These are phyloP conservation scores for Genyomyrus donnyi DNA, from an alignment of 2,113 vertebrate species.

Conservation along the genomic window DNA sequence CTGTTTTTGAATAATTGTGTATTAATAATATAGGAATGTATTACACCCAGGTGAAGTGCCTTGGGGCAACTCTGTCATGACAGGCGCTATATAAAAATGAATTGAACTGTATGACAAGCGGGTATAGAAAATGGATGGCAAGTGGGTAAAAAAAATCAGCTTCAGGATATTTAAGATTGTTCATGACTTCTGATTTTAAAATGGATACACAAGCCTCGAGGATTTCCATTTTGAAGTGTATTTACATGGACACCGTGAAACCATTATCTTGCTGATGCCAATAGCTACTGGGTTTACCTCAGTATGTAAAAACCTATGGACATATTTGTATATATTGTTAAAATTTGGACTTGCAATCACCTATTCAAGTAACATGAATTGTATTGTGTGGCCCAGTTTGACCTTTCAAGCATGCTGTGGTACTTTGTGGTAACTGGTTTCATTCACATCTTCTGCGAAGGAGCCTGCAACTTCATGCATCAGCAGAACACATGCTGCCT, in stretches of 20 bases:
- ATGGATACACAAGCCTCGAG: background rate
- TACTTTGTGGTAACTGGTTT: background rate
- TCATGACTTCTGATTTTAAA: background rate
- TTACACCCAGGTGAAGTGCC: background rate
- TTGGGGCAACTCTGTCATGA: background rate
- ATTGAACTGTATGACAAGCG: background rate
- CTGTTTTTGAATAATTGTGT: background rate
- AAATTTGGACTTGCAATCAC: background rate
- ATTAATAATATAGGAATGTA: background rate
- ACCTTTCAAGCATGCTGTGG: background rate
- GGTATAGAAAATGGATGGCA: background rate
- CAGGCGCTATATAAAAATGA: background rate
- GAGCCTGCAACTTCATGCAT: background rate
- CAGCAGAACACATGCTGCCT: background rate
- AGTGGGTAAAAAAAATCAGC: background rate
- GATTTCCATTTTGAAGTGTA: background rate
- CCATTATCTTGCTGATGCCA: background rate
- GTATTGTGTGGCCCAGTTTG: background rate
- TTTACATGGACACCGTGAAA: background rate
- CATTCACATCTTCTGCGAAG: background rate
- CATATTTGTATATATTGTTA: background rate
- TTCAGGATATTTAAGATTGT: background rate
- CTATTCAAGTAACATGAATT: background rate
- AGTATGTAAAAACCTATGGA: background rate
- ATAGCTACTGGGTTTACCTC: background rate